Conservation (phyloP, 2,797 vertebrate genomes). For the Urophycis tenuis region DNA sequence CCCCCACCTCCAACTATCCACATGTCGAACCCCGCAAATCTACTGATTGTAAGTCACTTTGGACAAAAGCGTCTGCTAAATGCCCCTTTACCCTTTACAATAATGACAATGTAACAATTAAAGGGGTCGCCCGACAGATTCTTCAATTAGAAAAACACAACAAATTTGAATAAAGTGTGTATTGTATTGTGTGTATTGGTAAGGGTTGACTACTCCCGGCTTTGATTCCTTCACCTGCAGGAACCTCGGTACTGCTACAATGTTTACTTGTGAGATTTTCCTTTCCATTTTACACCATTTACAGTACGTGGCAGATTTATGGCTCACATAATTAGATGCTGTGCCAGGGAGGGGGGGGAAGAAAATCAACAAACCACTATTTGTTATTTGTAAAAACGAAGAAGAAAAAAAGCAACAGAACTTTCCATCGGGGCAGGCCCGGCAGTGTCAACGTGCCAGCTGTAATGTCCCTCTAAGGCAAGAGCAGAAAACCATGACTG, state of each 20-base stretch:
- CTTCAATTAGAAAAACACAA: not conserved
- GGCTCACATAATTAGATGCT: conserved; percentile 31
- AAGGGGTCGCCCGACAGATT: not conserved
- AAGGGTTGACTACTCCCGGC: not conserved
- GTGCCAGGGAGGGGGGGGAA: conserved; percentile 30
- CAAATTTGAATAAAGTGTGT: too few relatives aligned
- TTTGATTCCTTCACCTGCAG: not conserved
- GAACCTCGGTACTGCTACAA: not conserved
- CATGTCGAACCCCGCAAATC: too few relatives aligned
- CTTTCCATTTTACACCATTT: conserved; percentile 14
- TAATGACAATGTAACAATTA: not conserved
- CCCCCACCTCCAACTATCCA: too few relatives aligned
- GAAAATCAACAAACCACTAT: conserved; percentile 49
- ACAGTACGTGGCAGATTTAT: conserved; percentile 23
- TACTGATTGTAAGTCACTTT: too few relatives aligned
- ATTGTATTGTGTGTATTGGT: not conserved
- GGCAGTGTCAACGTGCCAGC: conserved; percentile 50
- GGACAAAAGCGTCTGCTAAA: too few relatives aligned
- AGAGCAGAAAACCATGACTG: conserved; percentile 57
- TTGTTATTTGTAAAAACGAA: conserved; percentile 37
- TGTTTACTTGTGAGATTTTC: conserved; percentile 8
- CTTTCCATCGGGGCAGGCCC: conserved; percentile 55
- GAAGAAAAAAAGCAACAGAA: conserved; percentile 52
- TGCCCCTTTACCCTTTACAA: too few relatives aligned
- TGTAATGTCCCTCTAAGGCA: conserved; percentile 48